These are phyloP conservation scores for Urocyon cinereoargenteus DNA, from an alignment of 2,797 vertebrate genomes.

Conservation along the genomic window DNA sequence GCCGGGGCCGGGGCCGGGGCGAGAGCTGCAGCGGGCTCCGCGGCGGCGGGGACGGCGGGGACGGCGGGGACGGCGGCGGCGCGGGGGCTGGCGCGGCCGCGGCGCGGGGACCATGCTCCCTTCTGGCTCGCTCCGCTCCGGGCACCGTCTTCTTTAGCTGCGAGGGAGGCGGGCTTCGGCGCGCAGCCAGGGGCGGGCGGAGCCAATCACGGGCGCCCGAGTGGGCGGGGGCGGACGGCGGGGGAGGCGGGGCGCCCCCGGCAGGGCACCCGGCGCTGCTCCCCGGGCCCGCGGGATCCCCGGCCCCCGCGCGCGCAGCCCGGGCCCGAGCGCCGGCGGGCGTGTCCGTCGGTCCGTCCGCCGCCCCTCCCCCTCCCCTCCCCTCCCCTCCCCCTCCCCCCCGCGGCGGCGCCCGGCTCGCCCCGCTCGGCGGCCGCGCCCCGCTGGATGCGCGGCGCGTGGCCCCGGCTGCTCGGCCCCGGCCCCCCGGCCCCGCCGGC, in stretches of 20 bases:
- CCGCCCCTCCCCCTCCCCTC: neutral
- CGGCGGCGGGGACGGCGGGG: slow-evolving; percentile 74
- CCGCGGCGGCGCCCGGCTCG: slow-evolving; percentile 34
- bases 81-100: slow-evolving; percentile 81
- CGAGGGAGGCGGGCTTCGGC: slow-evolving; percentile 82
- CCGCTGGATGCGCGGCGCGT: slow-evolving; percentile 35
- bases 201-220: slow-evolving; percentile 80
- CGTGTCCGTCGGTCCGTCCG: neutral
- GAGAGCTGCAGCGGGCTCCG: slow-evolving; percentile 66
- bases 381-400: neutral
- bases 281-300: slow-evolving; percentile 52
- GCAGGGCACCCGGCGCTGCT: slow-evolving; percentile 44
- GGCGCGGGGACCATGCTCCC: slow-evolving; percentile 84
- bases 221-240: slow-evolving; percentile 75
- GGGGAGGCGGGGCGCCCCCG: slow-evolving; percentile 80
- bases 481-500: neutral
- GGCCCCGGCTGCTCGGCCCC: neutral
- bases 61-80: slow-evolving; percentile 80
- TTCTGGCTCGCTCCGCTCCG: slow-evolving; percentile 82
- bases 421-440: slow-evolving; percentile 22
- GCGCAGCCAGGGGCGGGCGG: slow-evolving; percentile 81
- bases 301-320: neutral
- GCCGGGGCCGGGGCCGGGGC: slow-evolving; percentile 76
- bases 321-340: neutral
- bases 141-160: slow-evolving; percentile 83